Base-by-base conservation (phyloP, 2,113 vertebrate genomes). In the Colinus virginianus region DNA sequence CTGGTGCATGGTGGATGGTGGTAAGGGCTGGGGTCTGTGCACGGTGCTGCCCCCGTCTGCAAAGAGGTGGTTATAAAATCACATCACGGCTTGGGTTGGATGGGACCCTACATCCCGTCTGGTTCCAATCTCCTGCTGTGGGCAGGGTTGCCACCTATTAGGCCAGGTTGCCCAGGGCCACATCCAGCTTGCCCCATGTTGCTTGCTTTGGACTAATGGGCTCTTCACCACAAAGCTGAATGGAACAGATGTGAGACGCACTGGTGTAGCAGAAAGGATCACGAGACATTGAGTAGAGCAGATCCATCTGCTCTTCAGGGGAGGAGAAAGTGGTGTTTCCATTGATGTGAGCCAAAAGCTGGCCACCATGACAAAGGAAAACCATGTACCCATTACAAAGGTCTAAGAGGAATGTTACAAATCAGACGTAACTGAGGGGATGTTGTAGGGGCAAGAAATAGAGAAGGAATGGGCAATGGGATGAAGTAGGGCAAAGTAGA, bases 1-100 rank as follows among this genome's bases (percentile, higher is more conserved):
- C 97, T 99, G 99, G 96, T 99, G 99, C 99, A 99, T 99, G 97
- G 99, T 99, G 92, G 99, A 99, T 0, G 99, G 99, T 0, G 99
- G 99, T 68, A 99, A 98, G 15, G 99, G 99, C 94, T 99, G 99
- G 61, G 99, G 99, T 95, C 99, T 98, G 97, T 99, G 99, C 69
- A 99, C 98, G 0, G 99, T 99, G 97, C 98, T 98, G 87, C 98
- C 97, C 49, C 98, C 99, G 5, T 99, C 99, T 99, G 97, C 10
- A 30, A 93, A 96, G 72, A 96, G 23, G 96, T 34, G 2, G 12
- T 23, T 25, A 53, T 30, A 53, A 30, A 30, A 53, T 58, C 55
- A 58, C 32, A 58, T 19, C 17, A 58, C n/a, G 55, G 11, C 30
- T 58, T 58, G 55, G 30, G 55, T 58, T 58, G 55, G 55, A n/a